phyloP scores from a whole-genome alignment of 2,113 vertebrate species.

The Etheostoma cragini region DNA sequence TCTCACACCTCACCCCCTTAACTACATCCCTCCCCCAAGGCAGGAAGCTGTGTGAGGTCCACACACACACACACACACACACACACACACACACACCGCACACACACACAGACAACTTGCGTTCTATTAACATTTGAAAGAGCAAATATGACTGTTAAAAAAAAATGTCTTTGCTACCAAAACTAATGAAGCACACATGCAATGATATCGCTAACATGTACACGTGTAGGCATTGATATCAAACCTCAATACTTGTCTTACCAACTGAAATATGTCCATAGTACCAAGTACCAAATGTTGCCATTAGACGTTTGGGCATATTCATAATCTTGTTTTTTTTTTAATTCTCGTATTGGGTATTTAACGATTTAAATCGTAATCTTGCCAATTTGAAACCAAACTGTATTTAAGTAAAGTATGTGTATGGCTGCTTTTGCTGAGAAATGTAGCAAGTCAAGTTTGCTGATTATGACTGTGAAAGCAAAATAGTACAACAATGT shows the following conservation, averaged over 20 bases:
- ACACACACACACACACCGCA: slow-evolving; percentile 25
- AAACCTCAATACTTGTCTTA: neutral
- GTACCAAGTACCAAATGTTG: neutral
- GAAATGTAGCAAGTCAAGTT: neutral
- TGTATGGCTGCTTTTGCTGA: neutral
- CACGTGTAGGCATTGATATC: neutral
- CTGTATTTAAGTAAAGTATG: neutral
- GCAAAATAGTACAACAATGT: neutral
- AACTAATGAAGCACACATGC: neutral
- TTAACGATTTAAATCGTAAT: neutral
- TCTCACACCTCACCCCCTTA: slow-evolving; percentile 32
- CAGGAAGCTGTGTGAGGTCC: slow-evolving; percentile 58
- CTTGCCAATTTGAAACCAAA: neutral
- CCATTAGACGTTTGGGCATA: neutral
- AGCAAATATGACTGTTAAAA: neutral
- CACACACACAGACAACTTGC: slow-evolving; percentile 29
- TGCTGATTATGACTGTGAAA: neutral
- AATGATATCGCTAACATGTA: neutral
- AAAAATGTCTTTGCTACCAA: neutral
- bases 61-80: slow-evolving; percentile 46
- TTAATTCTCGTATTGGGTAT: neutral
- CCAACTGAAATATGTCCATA: neutral
- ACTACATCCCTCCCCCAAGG: slow-evolving; percentile 40
- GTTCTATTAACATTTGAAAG: slow-evolving; percentile 10
- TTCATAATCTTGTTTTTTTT: neutral